Base-by-base conservation (phyloP, 2,113 vertebrate genomes). In the Cyprinodon tularosa region DNA sequence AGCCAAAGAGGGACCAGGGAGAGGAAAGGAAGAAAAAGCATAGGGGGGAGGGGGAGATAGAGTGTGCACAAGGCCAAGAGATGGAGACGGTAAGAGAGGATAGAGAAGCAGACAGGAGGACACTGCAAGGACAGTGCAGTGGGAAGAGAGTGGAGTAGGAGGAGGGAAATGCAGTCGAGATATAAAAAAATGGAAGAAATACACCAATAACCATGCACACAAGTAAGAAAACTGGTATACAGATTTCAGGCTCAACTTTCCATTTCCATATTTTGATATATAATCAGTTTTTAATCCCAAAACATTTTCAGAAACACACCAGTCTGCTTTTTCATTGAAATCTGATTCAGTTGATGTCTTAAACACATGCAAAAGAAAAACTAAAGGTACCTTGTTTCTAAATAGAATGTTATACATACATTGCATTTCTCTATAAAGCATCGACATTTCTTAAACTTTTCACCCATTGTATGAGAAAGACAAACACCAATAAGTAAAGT, bases 51-150 rank as follows among this genome's bases (percentile, higher is more conserved):
- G 57, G 63, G 13, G 72, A 83, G 78, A 85, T 53, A 75, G 85
- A 67, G 62, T 77, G 81, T 74, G 84, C 63, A 84, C 76, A 77
- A 88, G 85, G 77, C 80, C 81, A 57, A 81, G 77, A 93, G 87
- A 89, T 77, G 82, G 84, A 90, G 84, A 88, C 83, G 86, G 86
- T 48, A 67, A 87, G 82, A 84, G 85, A 63, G 85, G 83, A 84
- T 80, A 75, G 77, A 81, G 78, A 89, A 72, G 83, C 77, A 72
- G 76, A 72, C 80, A 86, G 88, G 91, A 93, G 92, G 92, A 91
- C 92, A 89, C 81, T 74, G 81, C 91, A 93, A 93, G 92, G 92
- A 90, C 92, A 93, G 88, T 93, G 92, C 92, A 89, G 92, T 88
- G 86, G 77, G 81, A 90, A 77, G 77, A 76, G 81, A 80, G 74